Conservation (phyloP, 2,888 invertebrate genomes). For the Xanthorhoe spadicearia region DNA sequence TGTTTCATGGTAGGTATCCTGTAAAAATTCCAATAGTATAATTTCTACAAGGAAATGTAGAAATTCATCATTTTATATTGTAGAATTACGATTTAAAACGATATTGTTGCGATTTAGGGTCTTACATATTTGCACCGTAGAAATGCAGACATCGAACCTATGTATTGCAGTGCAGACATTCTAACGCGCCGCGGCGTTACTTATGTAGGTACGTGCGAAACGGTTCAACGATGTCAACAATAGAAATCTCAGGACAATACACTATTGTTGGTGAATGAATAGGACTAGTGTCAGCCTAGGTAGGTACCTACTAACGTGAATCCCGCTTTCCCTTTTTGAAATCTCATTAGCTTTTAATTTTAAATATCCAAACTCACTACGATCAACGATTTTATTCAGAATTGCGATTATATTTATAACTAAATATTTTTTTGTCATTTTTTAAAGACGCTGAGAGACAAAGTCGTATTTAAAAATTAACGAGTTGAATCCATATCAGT, state of each 20-base stretch:
- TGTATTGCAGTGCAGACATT: not conserved
- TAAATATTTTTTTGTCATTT: not conserved
- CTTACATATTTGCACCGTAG: too few relatives aligned
- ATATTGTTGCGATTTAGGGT: not conserved
- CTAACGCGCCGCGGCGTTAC: not conserved
- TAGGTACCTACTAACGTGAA: slow-evolving; percentile 13
- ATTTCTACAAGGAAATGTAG: not conserved
- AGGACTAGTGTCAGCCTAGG: slow-evolving; percentile 15
- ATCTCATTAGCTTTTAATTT: not conserved
- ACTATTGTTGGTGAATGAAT: slow-evolving; percentile 31
- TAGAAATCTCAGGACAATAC: slow-evolving; percentile 34
- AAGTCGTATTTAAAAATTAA: not conserved
- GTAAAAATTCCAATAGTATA: too few relatives aligned
- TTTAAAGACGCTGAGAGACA: slow-evolving; percentile 29
- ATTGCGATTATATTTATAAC: not conserved
- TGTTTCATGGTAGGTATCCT: too few relatives aligned
- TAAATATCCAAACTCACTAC: not conserved
- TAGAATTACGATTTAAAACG: too few relatives aligned
- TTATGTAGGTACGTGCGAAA: slow-evolving; percentile 22
- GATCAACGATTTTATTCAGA: not conserved
- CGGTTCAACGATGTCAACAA: slow-evolving; percentile 32
- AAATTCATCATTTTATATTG: not conserved
- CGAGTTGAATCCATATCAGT: slow-evolving; percentile 20
- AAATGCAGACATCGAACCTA: not conserved
- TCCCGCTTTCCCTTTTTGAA: slow-evolving; percentile 1